phyloP scores from a whole-genome alignment of 2,888 invertebrate species.

The Sturmia bella region DNA sequence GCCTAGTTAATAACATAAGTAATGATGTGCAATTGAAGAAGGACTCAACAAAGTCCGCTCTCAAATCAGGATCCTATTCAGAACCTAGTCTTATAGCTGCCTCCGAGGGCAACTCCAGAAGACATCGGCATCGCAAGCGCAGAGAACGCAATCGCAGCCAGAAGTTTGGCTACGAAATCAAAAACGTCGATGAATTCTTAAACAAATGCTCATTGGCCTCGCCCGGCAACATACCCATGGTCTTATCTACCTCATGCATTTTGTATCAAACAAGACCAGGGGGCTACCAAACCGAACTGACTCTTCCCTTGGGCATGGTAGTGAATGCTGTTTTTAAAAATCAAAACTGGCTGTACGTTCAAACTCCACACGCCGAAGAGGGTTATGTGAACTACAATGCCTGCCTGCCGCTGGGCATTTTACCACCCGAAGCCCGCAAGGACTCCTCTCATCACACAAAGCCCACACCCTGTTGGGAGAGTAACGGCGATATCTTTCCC shows the following conservation, averaged over 20 bases:
- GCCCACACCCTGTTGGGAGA: constrained; percentile 90
- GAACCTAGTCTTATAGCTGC: constrained; percentile 81
- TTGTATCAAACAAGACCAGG: constrained; percentile 88
- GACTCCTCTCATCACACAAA: constrained; percentile 77
- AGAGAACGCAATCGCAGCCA: constrained; percentile 79
- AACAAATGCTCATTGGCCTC: constrained; percentile 90
- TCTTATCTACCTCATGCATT: constrained; percentile 88
- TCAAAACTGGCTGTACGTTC: constrained; percentile 91
- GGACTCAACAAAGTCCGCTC: constrained; percentile 74
- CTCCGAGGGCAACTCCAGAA: constrained; percentile 77
- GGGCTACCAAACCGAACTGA: constrained; percentile 86
- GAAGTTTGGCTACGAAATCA: constrained; percentile 89
- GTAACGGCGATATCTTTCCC: constrained; percentile 90
- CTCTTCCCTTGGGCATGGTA: constrained; percentile 90
- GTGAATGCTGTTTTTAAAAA: constrained; percentile 94
- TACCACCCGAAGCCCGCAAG: constrained; percentile 83
- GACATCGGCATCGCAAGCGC: constrained; percentile 80
- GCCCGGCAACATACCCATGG: constrained; percentile 93
- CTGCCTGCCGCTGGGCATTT: constrained; percentile 89
- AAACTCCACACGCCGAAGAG: constrained; percentile 92
- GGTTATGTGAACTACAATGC: constrained; percentile 90
- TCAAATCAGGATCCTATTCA: constrained; percentile 79
- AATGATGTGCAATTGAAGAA: constrained; percentile 71
- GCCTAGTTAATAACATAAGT: constrained; percentile 53
- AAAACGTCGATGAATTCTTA: constrained; percentile 90